Percentiles rank a stretch among this genome's conserved stretches.
phyloP scores from a whole-genome alignment of 2,888 invertebrate species.

The Clostera curtula region DNA sequence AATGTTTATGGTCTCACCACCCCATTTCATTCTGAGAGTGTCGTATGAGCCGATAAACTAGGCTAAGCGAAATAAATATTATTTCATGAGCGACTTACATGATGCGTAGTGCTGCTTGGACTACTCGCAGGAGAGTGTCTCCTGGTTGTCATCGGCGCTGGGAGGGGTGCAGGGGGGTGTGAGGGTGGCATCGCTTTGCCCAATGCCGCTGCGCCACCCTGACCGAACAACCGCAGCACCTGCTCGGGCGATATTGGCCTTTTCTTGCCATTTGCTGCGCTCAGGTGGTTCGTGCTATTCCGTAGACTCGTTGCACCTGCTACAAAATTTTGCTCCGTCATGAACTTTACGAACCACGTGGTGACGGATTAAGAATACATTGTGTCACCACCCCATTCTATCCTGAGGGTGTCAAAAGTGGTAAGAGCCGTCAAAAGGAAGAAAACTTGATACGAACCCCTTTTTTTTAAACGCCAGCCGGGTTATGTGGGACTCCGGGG shows the following conservation, averaged over 20 bases:
- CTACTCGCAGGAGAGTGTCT: constrained; percentile 82
- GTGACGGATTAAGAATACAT: no score
- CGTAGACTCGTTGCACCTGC: constrained; percentile 57
- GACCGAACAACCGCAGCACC: constrained; percentile 79
- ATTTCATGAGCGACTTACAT: constrained; percentile 65
- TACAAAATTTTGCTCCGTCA: constrained; percentile 8
- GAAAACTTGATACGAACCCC: no score
- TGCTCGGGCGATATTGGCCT: constrained; percentile 91
- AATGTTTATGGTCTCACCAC: no score
- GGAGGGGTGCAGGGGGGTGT: constrained; percentile 63
- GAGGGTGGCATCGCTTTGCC: constrained; percentile 66
- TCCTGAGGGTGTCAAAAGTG: neutral
- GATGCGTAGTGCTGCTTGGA: constrained; percentile 86
- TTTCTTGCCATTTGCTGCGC: constrained; percentile 79
- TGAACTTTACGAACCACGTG: constrained; percentile 1
- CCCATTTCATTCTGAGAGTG: no score
- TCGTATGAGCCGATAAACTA: no score
- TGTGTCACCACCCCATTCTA: no score
- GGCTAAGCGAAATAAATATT: no score
- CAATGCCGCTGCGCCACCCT: constrained; percentile 64
- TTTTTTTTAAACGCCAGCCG: no score
- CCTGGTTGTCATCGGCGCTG: constrained; percentile 65
- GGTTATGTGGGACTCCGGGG: no score
- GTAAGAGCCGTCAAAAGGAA: no score
- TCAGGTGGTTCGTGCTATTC: constrained; percentile 69